Percentiles rank a stretch among this genome's conserved stretches.
These are phyloP conservation scores for Pseudotriccus pelzelni DNA, from an alignment of 2,797 vertebrate genomes.

Conservation along the genomic window DNA sequence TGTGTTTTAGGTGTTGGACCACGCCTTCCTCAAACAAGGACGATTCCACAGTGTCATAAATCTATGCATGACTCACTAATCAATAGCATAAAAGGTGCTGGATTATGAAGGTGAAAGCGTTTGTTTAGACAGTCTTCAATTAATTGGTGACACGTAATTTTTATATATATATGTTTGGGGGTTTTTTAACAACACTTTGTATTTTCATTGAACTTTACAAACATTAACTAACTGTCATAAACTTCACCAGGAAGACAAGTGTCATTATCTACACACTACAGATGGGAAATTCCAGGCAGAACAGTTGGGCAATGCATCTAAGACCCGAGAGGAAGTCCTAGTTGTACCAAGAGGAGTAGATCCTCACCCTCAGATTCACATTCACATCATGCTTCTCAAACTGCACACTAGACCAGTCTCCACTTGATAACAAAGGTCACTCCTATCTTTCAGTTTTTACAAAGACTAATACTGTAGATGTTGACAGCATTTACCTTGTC, in stretches of 20 bases:
- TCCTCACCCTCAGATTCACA: background rate
- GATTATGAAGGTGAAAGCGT: background rate
- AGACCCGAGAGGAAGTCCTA: background rate
- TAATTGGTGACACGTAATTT: background rate
- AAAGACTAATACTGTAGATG: background rate
- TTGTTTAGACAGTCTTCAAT: background rate
- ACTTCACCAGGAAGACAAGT: background rate
- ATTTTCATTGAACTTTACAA: background rate
- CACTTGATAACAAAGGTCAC: background rate
- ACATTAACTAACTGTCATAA: background rate
- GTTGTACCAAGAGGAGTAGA: background rate
- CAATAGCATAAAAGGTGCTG: background rate
- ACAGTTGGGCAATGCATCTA: background rate
- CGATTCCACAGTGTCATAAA: background rate
- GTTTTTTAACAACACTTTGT: background rate
- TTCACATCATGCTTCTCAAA: background rate
- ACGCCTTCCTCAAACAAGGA: background rate
- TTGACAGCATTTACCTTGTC: background rate
- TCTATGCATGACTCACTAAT: background rate
- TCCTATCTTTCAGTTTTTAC: background rate
- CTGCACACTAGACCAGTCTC: background rate
- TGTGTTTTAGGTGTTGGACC: background rate
- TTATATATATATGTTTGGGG: background rate
- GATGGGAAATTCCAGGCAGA: background rate
- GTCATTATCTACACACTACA: background rate